phyloP scores from a whole-genome alignment of 1,140 invertebrate species.

The Nephila pilipes region DNA sequence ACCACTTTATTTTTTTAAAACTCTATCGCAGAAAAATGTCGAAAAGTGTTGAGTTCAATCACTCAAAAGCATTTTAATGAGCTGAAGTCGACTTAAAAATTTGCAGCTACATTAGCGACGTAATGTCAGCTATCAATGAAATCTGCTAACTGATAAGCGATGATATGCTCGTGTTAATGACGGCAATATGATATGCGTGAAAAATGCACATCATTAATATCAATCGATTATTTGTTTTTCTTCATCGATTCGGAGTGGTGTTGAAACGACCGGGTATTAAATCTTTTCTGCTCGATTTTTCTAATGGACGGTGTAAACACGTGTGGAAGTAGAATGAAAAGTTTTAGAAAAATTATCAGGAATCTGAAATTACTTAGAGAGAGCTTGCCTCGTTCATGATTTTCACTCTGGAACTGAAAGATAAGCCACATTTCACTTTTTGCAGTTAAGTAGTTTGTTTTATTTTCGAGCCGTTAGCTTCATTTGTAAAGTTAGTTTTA shows the following conservation, averaged over 20 bases:
- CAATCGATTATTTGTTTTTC: slow-evolving; percentile 64
- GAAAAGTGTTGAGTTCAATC: neutral
- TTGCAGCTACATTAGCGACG: slow-evolving; percentile 11
- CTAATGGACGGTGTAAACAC: slow-evolving; percentile 3
- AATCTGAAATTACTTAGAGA: neutral
- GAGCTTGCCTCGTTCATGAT: too few relatives aligned
- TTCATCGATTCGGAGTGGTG: slow-evolving; percentile 10
- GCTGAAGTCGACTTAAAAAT: slow-evolving; percentile 42
- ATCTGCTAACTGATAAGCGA: slow-evolving; percentile 62
- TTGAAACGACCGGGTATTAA: slow-evolving; percentile 27
- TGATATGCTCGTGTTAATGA: slow-evolving; percentile 56
- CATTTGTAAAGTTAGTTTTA: too few relatives aligned
- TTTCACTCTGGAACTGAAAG: neutral
- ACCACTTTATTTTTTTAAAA: neutral
- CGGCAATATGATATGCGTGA: slow-evolving; percentile 50
- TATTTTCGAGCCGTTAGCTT: too few relatives aligned
- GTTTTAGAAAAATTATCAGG: slow-evolving; percentile 3
- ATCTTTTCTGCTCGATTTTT: slow-evolving; percentile 2
- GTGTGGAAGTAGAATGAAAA: neutral
- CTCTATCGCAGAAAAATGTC: neutral
- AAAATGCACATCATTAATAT: slow-evolving; percentile 59
- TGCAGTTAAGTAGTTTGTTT: neutral
- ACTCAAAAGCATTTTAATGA: slow-evolving; percentile 37
- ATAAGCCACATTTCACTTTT: neutral
- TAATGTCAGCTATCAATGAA: slow-evolving; percentile 69